phyloP scores from a whole-genome alignment of 2,797 vertebrate genomes.

The Pelodytes ibericus region DNA sequence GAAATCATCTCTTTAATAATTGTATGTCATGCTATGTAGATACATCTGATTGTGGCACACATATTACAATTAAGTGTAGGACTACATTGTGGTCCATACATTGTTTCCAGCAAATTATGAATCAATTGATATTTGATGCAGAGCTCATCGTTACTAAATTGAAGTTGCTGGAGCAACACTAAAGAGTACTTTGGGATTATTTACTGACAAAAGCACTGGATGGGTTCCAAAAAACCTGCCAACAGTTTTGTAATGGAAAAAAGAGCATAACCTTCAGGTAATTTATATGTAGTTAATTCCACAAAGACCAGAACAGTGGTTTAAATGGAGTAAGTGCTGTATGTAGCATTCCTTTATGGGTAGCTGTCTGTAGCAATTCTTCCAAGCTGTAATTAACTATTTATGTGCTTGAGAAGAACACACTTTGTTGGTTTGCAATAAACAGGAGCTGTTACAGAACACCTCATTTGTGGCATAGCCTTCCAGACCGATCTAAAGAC shows the following conservation, averaged over 20 bases:
- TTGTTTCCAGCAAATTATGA: conserved; percentile 17
- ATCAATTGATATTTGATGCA: conserved; percentile 10
- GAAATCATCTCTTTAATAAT: too few relatives aligned
- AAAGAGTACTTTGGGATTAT: conserved; percentile 16
- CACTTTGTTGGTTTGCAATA: too few relatives aligned
- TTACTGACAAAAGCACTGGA: conserved; percentile 7
- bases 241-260: conserved; percentile 17
- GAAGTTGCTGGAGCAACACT: conserved; percentile 19
- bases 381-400: background rate
- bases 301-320: background rate
- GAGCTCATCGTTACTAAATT: background rate
- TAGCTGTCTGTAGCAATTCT: background rate
- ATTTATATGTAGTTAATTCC: conserved; percentile 15
- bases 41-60: background rate
- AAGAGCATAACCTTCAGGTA: conserved; percentile 17
- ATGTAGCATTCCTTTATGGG: background rate
- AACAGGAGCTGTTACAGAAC: too few relatives aligned
- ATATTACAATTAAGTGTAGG: background rate
- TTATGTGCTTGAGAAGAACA: background rate
- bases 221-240: conserved; percentile 1
- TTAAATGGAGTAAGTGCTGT: background rate
- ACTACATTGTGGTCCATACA: background rate
- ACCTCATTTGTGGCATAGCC: too few relatives aligned
- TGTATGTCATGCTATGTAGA: too few relatives aligned
- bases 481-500: too few relatives aligned